These are phyloP conservation scores for Abrostola tripartita DNA, from an alignment of 2,888 invertebrate genomes.

Conservation along the genomic window DNA sequence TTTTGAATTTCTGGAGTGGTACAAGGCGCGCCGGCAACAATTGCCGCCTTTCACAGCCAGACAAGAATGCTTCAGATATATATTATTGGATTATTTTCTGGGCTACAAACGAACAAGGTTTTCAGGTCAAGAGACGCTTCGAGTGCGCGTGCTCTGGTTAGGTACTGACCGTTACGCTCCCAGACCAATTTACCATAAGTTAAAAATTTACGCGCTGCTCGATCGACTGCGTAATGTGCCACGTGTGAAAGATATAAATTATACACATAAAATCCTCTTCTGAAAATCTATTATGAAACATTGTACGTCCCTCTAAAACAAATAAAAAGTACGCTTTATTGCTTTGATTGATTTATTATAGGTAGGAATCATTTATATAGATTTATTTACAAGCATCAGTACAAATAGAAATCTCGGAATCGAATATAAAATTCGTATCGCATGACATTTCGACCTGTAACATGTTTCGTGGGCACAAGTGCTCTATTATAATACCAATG, in stretches of 20 bases:
- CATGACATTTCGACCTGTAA: no score
- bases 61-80: constrained; percentile 62
- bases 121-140: constrained; percentile 72
- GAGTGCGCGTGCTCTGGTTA: constrained; percentile 52
- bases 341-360: no score
- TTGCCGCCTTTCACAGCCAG: constrained; percentile 56
- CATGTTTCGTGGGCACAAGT: no score
- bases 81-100: constrained; percentile 68
- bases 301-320: no score
- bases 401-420: no score
- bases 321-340: no score
- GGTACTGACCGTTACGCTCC: constrained; percentile 33
- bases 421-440: no score
- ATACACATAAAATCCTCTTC: no score
- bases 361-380: no score
- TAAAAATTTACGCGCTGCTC: neutral
- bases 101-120: constrained; percentile 68
- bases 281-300: no score
- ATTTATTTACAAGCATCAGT: no score
- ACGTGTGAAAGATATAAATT: no score
- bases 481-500: constrained; percentile 26
- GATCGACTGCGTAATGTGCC: neutral
- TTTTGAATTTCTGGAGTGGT: constrained; percentile 37
- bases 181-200: neutral
- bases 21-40: constrained; percentile 53